Evolutionary conservation across 2,113 vertebrate species (phyloP), one percentile per base, ranked within the genome.

Genomic region (Leucoraja erinaceus): DNA sequence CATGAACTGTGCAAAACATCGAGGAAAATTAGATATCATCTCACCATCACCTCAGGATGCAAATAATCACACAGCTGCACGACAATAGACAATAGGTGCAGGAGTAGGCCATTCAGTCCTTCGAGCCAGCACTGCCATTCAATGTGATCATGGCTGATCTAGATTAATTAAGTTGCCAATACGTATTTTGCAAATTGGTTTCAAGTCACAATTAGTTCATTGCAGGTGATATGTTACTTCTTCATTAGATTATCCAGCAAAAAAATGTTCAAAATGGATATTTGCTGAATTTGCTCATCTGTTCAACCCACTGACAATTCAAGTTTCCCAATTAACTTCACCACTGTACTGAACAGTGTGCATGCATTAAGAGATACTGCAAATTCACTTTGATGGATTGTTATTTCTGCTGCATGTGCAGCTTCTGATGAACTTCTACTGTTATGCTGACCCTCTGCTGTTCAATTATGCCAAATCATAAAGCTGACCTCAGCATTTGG

Each of bases 401-500:
- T 84, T 16, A 25, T 16, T 84, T 84, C 47, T 84, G 47, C 81
- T 59, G 54, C 54, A 84, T 28, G 18, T 84, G 47, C 81, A 59
- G 54, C 81, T 56, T 84, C 25, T 56, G 47, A 54, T 84, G 81
- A 25, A 22, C 8, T 84, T 59, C 38, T 38, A 83, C 81, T 84
- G 47, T 22, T 77, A 77, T 33, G 54, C 54, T 84, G 47, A 22
- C 81, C 75, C 10, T 59, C 81, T 25, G 31, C 18, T 54, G 33
- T 59, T 84, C 33, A 18, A 59, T 84, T 84, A 59, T 84, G 81
- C 54, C 54, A 59, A 84, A 22, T 18, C 47, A 84, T 28, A 18
- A 56, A 84, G 38, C 47, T 84, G 81, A 84, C 81, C 54, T 84
- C 81, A 56, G 81, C 33, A 59, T 56, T 84, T 59, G 81, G 25